Percentiles rank a stretch among this genome's conserved stretches.
Evolutionary conservation across 2,113 vertebrate species (phyloP).

Genomic region (Myanophis thanlyinensis): DNA sequence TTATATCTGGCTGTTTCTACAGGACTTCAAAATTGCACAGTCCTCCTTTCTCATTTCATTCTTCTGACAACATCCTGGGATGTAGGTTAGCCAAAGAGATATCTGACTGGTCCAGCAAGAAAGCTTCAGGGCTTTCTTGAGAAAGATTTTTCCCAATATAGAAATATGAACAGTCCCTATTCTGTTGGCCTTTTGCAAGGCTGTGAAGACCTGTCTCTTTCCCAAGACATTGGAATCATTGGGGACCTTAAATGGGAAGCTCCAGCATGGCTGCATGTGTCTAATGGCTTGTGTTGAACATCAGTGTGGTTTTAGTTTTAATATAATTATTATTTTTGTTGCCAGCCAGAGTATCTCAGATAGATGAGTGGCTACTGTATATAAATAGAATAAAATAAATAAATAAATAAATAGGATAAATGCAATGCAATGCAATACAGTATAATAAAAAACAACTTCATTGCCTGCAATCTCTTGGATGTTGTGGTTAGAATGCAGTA

Average conservation of each 20-base stretch:
- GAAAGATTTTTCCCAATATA: not conserved
- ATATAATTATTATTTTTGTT: not conserved
- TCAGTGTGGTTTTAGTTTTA: not conserved
- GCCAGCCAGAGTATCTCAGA: not conserved
- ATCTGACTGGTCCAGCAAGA: not conserved
- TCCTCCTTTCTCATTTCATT: not conserved
- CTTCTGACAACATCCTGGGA: not conserved
- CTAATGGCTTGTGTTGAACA: not conserved
- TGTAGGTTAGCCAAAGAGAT: not conserved
- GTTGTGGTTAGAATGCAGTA: not conserved
- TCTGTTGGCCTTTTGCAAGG: not conserved
- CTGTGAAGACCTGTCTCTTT: not conserved
- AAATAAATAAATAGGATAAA: not conserved
- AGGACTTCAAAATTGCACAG: not conserved
- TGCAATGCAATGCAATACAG: not conserved
- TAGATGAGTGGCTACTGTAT: not conserved
- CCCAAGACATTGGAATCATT: not conserved
- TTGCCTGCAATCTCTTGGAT: not conserved
- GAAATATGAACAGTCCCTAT: not conserved
- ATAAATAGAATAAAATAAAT: not conserved
- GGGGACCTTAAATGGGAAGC: not conserved
- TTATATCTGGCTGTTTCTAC: not conserved
- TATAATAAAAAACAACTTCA: not conserved
- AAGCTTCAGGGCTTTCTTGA: not conserved
- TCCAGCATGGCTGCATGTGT: not conserved